These are phyloP conservation scores for Heteromyza rotundicornis DNA, from an alignment of 2,888 invertebrate genomes.

Conservation along the genomic window DNA sequence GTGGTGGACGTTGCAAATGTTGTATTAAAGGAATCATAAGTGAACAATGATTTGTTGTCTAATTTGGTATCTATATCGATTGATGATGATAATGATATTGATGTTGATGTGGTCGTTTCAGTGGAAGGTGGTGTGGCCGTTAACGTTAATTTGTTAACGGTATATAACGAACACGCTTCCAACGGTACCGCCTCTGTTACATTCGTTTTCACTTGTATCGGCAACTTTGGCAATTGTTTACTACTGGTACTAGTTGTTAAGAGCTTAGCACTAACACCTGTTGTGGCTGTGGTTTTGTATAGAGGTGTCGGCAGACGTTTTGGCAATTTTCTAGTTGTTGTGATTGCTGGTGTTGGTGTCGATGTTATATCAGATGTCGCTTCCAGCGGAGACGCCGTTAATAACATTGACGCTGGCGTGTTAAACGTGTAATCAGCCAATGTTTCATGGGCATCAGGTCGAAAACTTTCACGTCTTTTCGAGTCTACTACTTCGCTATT, in stretches of 20 bases:
- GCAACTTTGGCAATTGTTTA: constrained; percentile 52
- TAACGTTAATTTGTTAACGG: not conserved
- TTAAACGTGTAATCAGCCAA: no score
- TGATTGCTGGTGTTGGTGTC: constrained; percentile 5
- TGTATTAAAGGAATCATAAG: no score
- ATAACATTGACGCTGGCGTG: not conserved
- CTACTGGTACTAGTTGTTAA: not conserved
- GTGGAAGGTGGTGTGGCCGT: not conserved
- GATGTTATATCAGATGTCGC: constrained; percentile 19
- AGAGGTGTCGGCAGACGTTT: constrained; percentile 47
- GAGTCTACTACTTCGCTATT: not conserved
- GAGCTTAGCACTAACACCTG: constrained; percentile 7
- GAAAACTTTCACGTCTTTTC: constrained; percentile 1
- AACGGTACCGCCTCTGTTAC: not conserved
- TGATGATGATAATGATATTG: constrained; percentile 4
- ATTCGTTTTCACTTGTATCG: constrained; percentile 17
- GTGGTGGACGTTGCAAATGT: constrained; percentile 10
- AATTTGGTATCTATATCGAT: no score
- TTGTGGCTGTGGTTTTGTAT: constrained; percentile 26
- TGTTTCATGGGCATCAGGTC: no score
- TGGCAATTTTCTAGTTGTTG: constrained; percentile 49
- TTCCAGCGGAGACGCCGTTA: not conserved
- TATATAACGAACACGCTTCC: no score
- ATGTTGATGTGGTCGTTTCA: constrained; percentile 10
- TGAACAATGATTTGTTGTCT: no score